These are phyloP conservation scores for Drosophila ananassae DNA, from an alignment of 1,140 invertebrate species.

Conservation along the genomic window DNA sequence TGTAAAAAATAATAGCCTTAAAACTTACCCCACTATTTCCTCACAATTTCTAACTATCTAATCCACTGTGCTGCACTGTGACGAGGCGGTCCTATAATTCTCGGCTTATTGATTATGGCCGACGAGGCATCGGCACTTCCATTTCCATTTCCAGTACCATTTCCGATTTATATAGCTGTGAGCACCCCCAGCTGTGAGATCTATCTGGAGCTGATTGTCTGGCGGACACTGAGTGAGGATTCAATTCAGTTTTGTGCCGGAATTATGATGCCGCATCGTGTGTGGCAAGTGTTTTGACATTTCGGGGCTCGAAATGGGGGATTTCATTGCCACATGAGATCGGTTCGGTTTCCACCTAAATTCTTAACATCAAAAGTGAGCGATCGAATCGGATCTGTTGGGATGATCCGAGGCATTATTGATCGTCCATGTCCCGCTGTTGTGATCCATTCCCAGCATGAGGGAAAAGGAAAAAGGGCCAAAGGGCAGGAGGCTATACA, in stretches of 20 bases:
- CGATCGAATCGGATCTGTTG: slow-evolving; percentile 33
- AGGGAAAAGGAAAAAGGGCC: slow-evolving; percentile 7
- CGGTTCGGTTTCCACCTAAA: slow-evolving; percentile 36
- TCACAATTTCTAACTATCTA: background rate
- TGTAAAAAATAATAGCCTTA: too few species aligned
- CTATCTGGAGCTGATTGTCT: slow-evolving; percentile 1
- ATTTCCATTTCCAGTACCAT: slow-evolving; percentile 69
- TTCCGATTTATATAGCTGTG: slow-evolving; percentile 74
- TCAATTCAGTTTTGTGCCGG: slow-evolving; percentile 31
- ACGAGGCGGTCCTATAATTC: slow-evolving; percentile 55
- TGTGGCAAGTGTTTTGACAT: slow-evolving; percentile 57
- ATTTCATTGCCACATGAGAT: slow-evolving; percentile 4
- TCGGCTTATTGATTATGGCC: slow-evolving; percentile 76
- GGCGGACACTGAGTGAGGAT: slow-evolving; percentile 37
- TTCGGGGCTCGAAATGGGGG: slow-evolving; percentile 19
- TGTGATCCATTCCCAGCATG: slow-evolving; percentile 74
- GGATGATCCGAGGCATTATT: slow-evolving; percentile 59
- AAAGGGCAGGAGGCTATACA: background rate
- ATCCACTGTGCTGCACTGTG: slow-evolving; percentile 40
- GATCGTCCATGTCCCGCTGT: slow-evolving; percentile 75
- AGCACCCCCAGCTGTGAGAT: slow-evolving; percentile 47
- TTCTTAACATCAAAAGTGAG: slow-evolving; percentile 40
- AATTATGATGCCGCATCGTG: slow-evolving; percentile 54
- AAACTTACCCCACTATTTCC: too few species aligned
- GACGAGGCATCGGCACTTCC: slow-evolving; percentile 62